Evolutionary conservation across 2,113 vertebrate species (phyloP).

Genomic region (Carettochelys insculpta): DNA sequence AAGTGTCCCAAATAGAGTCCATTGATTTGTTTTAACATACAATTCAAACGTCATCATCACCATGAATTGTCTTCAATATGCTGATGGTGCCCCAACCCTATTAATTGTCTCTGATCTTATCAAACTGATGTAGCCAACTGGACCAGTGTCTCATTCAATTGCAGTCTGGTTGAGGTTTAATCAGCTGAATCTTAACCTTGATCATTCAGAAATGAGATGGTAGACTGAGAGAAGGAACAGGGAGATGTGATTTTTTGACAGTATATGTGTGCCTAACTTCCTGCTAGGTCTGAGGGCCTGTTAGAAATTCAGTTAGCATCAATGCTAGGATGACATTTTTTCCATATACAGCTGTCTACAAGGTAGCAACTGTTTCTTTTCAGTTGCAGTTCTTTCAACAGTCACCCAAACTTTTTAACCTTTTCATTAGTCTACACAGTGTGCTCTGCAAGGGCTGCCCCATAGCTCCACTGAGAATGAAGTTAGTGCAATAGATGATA

Average conservation of each 20-base stretch:
- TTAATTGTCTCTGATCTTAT: background rate
- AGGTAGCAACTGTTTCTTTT: background rate
- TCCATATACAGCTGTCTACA: background rate
- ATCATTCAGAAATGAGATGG: background rate
- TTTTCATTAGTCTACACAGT: background rate
- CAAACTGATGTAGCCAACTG: background rate
- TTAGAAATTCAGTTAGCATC: background rate
- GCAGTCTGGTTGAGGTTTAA: background rate
- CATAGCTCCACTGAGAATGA: background rate
- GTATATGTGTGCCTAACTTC: background rate
- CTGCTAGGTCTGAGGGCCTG: background rate
- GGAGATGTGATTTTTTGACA: background rate
- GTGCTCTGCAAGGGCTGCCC: background rate
- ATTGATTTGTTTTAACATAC: background rate
- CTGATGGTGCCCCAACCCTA: background rate
- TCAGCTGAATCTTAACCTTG: background rate
- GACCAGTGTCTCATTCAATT: background rate
- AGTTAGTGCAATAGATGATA: background rate
- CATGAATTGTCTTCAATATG: background rate
- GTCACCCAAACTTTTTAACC: background rate
- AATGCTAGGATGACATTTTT: background rate
- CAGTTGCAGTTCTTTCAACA: background rate
- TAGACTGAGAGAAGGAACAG: background rate
- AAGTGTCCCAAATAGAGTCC: background rate
- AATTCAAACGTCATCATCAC: background rate